Conservation (phyloP, 2,113 vertebrate species). For the Rousettus leschenaultii region DNA sequence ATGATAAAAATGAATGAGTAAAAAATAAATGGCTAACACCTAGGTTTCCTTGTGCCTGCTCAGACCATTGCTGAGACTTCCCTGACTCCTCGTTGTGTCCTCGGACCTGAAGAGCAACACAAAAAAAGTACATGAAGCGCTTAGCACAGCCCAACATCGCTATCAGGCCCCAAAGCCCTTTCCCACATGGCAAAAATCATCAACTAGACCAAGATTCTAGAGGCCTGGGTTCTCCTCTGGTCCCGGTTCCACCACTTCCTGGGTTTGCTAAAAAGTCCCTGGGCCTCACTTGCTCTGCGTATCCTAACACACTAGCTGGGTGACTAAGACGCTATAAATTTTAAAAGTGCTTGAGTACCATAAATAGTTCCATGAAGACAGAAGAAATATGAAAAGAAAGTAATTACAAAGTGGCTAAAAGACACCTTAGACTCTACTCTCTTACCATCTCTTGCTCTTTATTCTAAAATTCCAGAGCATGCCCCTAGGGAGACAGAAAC, state of each 20-base stretch:
- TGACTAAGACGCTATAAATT: background rate
- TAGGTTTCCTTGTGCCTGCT: background rate
- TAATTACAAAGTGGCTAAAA: background rate
- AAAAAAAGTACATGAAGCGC: background rate
- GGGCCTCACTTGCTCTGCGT: background rate
- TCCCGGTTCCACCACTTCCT: background rate
- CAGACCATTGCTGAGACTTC: background rate
- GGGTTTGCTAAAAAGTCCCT: background rate
- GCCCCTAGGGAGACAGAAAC: background rate
- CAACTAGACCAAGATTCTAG: background rate
- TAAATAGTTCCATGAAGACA: background rate
- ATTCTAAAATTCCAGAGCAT: background rate
- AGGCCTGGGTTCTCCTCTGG: background rate
- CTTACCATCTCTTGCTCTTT: background rate
- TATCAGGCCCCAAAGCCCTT: background rate
- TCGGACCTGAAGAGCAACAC: background rate
- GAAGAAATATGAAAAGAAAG: conserved; percentile 11
- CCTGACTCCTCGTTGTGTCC: background rate
- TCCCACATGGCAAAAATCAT: background rate
- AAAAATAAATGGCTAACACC: background rate
- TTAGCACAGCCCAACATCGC: background rate
- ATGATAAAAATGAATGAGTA: background rate
- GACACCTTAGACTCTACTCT: background rate
- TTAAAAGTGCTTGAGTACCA: background rate
- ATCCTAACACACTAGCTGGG: background rate